Conservation (phyloP, 2,888 invertebrate species). For the Agrochola litura region DNA sequence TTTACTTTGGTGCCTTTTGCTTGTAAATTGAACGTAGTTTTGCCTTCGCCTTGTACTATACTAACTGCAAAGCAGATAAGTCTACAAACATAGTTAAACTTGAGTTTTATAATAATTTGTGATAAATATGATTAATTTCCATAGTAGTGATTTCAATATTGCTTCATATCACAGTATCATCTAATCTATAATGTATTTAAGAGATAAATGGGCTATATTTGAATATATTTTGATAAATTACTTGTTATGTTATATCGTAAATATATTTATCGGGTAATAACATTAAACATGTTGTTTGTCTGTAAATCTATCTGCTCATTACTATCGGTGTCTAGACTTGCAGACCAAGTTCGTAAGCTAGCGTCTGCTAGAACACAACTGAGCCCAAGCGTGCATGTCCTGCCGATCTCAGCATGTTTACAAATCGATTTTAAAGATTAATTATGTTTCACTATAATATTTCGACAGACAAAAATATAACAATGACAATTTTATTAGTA, state of each 20-base stretch:
- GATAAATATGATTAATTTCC: conserved; percentile 46
- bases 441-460: conserved; percentile 7
- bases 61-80: conserved; percentile 59
- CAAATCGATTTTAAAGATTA: conserved; percentile 8
- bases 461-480: conserved; percentile 24
- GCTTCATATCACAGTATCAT: conserved; percentile 80
- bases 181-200: conserved; percentile 57
- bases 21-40: conserved; percentile 18
- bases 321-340: conserved; percentile 8
- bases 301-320: conserved; percentile 61
- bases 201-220: conserved; percentile 33
- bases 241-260: conserved; percentile 5
- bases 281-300: conserved; percentile 23
- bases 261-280: conserved; percentile 17
- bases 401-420: not conserved
- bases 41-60: conserved; percentile 12
- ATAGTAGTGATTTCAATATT: conserved; percentile 67
- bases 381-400: not conserved
- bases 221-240: conserved; percentile 29
- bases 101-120: conserved; percentile 38
- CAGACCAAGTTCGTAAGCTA: not conserved
- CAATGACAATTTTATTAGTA: conserved; percentile 10
- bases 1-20: conserved; percentile 28
- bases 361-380: not conserved
- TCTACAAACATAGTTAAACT: conserved; percentile 51